A percentile compares a stretch with the other conserved stretches of the same genome.
Evolutionary conservation across 2,888 invertebrate genomes (phyloP).

Genomic region (Pristionchus entomophagus): DNA sequence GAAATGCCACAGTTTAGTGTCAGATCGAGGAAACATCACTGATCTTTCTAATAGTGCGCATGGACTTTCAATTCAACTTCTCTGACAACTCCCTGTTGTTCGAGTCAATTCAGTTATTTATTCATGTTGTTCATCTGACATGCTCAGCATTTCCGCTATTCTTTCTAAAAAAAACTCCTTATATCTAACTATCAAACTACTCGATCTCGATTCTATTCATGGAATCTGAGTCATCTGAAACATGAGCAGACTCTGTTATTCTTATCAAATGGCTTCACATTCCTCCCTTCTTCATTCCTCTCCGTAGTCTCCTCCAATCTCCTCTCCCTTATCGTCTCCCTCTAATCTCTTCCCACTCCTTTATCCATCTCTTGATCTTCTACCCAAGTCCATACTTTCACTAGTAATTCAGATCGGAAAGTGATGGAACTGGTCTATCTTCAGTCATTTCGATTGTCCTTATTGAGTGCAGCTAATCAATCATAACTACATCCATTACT

Average conservation of each 20-base stretch:
- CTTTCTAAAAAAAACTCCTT: too few relatives aligned
- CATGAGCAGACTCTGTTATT: background rate
- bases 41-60: background rate
- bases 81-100: background rate
- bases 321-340: background rate
- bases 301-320: background rate
- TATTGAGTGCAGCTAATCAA: background rate
- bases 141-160: too few relatives aligned
- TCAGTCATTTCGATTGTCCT: background rate
- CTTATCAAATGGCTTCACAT: background rate
- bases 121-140: too few relatives aligned
- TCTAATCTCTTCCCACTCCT: slow-evolving; percentile 14
- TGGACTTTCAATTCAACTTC: background rate
- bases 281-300: background rate
- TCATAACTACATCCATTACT: background rate
- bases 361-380: background rate
- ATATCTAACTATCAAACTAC: background rate
- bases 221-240: background rate
- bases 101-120: too few relatives aligned
- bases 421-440: too few relatives aligned
- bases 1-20: background rate
- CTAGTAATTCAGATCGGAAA: background rate
- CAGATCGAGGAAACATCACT: slow-evolving; percentile 8
- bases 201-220: too few relatives aligned
- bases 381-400: background rate